A percentile compares a stretch with the other conserved stretches of the same genome.
Conservation (phyloP, 2,113 vertebrate genomes). For the Dasypus novemcinctus region DNA sequence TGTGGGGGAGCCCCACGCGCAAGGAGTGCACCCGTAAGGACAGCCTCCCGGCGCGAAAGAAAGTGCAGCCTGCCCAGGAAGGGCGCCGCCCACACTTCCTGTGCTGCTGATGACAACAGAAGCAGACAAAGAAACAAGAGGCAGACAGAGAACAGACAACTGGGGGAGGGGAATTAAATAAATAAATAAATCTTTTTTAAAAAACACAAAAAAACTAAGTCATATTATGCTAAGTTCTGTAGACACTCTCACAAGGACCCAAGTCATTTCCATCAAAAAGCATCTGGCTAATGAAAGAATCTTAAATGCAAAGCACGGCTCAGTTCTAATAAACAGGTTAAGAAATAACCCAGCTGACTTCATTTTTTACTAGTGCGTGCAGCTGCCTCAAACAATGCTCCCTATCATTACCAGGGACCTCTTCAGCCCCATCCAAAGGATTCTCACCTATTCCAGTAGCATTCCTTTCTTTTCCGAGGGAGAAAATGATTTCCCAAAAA, state of each 20-base stretch:
- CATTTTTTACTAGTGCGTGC: accelerated
- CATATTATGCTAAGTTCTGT: background rate
- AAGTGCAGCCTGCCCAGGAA: no score
- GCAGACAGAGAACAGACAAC: no score
- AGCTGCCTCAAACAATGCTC: accelerated
- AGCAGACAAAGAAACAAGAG: no score
- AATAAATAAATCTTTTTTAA: no score
- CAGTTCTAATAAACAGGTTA: background rate
- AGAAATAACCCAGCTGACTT: background rate
- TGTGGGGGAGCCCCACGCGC: no score
- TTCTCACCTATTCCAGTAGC: background rate
- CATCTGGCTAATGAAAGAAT: background rate
- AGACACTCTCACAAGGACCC: accelerated
- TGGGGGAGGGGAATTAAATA: no score
- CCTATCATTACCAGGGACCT: accelerated
- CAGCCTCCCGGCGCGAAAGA: no score
- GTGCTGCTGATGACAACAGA: no score
- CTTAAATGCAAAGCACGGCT: background rate
- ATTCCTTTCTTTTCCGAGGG: slow-evolving; percentile 43
- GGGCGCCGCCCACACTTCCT: no score
- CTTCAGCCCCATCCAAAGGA: background rate
- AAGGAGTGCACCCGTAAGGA: no score
- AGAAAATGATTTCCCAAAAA: slow-evolving; percentile 68
- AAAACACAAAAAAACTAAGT: accelerated
- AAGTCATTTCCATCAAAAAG: background rate